phyloP scores from a whole-genome alignment of 1,140 invertebrate species.

The Pararge aegeria region DNA sequence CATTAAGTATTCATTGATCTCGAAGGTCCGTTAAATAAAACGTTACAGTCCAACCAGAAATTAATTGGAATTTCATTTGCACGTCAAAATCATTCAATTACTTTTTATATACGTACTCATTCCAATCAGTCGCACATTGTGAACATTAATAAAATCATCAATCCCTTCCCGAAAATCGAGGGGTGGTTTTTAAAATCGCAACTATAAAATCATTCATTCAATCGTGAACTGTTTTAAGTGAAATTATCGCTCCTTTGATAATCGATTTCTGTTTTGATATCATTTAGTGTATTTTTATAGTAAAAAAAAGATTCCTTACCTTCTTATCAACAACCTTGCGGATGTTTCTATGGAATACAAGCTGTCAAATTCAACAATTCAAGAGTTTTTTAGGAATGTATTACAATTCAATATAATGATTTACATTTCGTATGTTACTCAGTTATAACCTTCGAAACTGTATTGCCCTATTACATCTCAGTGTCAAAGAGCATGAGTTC shows the following conservation, averaged over 20 bases:
- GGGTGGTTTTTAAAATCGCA: slow-evolving; percentile 23
- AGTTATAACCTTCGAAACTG: no score
- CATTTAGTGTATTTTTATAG: neutral
- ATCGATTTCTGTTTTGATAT: neutral
- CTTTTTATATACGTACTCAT: slow-evolving; percentile 36
- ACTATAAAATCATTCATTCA: slow-evolving; percentile 18
- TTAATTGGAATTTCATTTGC: slow-evolving; percentile 39
- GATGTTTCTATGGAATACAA: no score
- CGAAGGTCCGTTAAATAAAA: slow-evolving; percentile 13
- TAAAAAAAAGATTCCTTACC: neutral
- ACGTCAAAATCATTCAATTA: slow-evolving; percentile 37
- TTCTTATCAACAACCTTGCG: no score
- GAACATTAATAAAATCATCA: slow-evolving; percentile 33
- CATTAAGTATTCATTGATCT: neutral
- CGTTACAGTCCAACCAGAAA: slow-evolving; percentile 19
- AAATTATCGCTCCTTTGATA: neutral
- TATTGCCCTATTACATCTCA: no score
- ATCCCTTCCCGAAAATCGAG: slow-evolving; percentile 24
- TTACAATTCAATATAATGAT: no score
- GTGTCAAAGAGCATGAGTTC: no score
- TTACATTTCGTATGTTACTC: no score
- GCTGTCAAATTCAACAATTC: no score
- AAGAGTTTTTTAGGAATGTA: no score
- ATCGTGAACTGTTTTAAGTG: slow-evolving; percentile 3
- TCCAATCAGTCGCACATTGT: slow-evolving; percentile 32